These are phyloP conservation scores for Phodopus roborovskii DNA, from an alignment of 2,113 vertebrate species.

Conservation along the genomic window DNA sequence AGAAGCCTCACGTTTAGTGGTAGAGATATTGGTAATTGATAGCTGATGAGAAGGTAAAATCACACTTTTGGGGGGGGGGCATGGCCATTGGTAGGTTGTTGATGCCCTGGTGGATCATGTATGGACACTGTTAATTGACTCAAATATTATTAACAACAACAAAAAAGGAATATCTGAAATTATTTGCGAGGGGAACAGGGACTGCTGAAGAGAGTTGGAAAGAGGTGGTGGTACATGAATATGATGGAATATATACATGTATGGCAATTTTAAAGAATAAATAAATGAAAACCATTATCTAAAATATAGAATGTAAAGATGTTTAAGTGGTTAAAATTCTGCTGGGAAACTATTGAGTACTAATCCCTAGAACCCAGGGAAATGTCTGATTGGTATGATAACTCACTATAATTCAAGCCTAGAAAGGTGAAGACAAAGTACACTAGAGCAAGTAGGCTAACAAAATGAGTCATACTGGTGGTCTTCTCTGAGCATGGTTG, in stretches of 20 bases:
- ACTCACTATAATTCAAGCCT: not conserved
- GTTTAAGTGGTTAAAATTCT: not conserved
- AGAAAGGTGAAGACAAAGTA: not conserved
- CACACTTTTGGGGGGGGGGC: not conserved
- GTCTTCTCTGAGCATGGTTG: not conserved
- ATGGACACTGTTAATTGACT: not conserved
- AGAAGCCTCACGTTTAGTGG: no score
- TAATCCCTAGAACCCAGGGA: not conserved
- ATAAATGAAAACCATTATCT: not conserved
- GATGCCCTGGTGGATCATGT: not conserved
- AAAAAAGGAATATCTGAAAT: not conserved
- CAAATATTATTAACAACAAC: not conserved
- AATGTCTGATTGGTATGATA: not conserved
- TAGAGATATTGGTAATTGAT: no score
- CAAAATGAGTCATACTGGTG: not conserved
- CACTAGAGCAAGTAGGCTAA: not conserved
- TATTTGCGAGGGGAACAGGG: not conserved
- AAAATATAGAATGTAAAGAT: not conserved
- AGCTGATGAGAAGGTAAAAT: not conserved
- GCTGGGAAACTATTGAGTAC: not conserved
- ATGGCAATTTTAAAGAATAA: not conserved
- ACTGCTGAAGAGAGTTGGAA: not conserved
- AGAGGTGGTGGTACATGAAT: not conserved
- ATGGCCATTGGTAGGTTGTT: not conserved
- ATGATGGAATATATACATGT: not conserved